Percentiles rank a stretch among this genome's conserved stretches.
phyloP scores from a whole-genome alignment of 1,140 invertebrate genomes.

The Anastrepha ludens region DNA sequence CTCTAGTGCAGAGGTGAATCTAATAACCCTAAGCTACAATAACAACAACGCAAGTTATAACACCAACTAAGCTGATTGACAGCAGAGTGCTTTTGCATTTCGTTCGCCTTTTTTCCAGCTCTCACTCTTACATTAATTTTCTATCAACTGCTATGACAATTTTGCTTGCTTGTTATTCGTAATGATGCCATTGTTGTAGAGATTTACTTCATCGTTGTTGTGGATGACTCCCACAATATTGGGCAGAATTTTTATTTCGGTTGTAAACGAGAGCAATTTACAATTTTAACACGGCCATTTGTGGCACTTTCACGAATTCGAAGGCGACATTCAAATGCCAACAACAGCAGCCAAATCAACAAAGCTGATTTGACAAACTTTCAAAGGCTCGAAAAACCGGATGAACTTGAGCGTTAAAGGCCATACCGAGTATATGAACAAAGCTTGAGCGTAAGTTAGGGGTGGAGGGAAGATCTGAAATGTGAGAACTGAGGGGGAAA shows the following conservation, averaged over 20 bases:
- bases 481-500: not conserved
- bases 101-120: too few relatives aligned
- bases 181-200: not conserved
- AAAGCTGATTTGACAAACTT: not conserved
- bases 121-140: too few relatives aligned
- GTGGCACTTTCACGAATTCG: slow-evolving; percentile 37
- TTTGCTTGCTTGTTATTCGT: not conserved
- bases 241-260: slow-evolving; percentile 38
- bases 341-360: not conserved
- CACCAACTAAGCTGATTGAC: not conserved
- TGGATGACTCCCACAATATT: not conserved
- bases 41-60: not conserved
- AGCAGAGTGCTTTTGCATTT: not conserved
- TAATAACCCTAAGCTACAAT: not conserved
- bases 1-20: not conserved
- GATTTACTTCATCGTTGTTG: not conserved
- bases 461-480: not conserved
- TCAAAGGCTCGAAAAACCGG: not conserved
- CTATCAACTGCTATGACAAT: not conserved
- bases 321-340: not conserved
- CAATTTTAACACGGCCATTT: slow-evolving; percentile 53
- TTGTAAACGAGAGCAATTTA: slow-evolving; percentile 55
- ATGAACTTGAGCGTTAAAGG: not conserved
- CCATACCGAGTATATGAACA: not conserved
- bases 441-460: not conserved